These are phyloP conservation scores for Sebastiscus albofasciatus DNA, from an alignment of 2,797 vertebrate genomes.

Conservation along the genomic window DNA sequence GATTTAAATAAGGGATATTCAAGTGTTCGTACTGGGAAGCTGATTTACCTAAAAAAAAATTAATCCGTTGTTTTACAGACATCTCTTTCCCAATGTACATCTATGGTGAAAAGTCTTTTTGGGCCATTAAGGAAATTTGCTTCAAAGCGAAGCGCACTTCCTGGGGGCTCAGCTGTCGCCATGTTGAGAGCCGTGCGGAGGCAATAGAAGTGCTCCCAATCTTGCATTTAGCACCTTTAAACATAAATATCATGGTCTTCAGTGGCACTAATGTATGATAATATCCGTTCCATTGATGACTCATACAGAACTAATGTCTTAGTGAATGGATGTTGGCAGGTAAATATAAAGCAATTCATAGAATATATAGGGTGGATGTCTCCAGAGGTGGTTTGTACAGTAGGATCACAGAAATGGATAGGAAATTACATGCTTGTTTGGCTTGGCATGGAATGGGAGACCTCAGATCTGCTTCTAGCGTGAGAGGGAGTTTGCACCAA, in stretches of 20 bases:
- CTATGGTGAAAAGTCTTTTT: too few species aligned
- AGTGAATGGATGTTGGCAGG: neutral
- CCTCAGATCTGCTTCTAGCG: conserved; percentile 70
- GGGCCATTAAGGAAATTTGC: too few species aligned
- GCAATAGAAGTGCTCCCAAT: too few species aligned
- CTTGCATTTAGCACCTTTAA: neutral
- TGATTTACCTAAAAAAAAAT: too few species aligned
- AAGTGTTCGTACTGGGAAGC: too few species aligned
- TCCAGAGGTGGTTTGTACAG: conserved; percentile 35
- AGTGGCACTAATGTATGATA: neutral
- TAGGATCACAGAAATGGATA: conserved; percentile 51
- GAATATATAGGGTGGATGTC: conserved; percentile 30
- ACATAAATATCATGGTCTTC: neutral
- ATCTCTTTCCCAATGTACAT: too few species aligned
- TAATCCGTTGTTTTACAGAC: too few species aligned
- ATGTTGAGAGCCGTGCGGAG: too few species aligned
- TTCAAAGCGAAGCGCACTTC: too few species aligned
- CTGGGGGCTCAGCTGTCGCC: too few species aligned
- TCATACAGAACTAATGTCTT: neutral
- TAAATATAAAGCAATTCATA: conserved; percentile 19
- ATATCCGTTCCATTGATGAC: neutral
- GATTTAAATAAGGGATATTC: too few species aligned
- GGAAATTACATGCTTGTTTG: conserved; percentile 74
- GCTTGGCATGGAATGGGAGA: conserved; percentile 75
- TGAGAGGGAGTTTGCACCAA: conserved; percentile 74